Base-by-base conservation (phyloP, 2,113 vertebrate species). In the Dipodomys ordii region DNA sequence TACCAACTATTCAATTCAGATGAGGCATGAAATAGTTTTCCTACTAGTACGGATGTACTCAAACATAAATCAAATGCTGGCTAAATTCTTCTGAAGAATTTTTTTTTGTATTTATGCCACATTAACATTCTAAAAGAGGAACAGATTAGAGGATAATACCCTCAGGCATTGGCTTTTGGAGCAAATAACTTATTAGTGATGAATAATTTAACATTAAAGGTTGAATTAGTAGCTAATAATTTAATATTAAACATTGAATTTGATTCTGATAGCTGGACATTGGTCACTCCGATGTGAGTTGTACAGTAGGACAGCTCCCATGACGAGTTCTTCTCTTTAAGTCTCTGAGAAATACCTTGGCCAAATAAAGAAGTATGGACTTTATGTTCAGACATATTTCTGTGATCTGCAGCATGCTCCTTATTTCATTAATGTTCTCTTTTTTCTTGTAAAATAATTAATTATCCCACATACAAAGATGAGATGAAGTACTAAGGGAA, bases 1-100 rank as follows among this genome's bases (percentile, higher is more conserved):
- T 44, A 91, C 65, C 35, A 81, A 87, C 57, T 83, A 83, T 60
- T 86, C n/a, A 86, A 32, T 95, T 96, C 49, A 89, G 64, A 89
- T 65, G 87, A 95, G 46, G 57, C 25, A 7, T 94, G 78, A 91
- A 73, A 72, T 23, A 91, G 27, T 95, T 92, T 94, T 87, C 32
- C 92, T 65, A 91, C 39, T 53, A 84, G 44, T 73, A 64, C 67
- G 86, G 44, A 83, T 79, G 88, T 83, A 65, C 13, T 73, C 35
- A 22, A 87, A 73, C 89, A 87, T 93, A 93, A 90, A 72, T 12
- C 28, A 53, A 62, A 78, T 83, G 39, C 19, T 46, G 4, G 8
- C 69, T 90, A 92, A 16, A 27, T 64, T n/a, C 4, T 74, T 79
- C 35, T 87, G 35, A 79, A 79, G 82, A 2, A 8, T 80, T 64